Evolutionary conservation across 2,113 vertebrate species (phyloP), one percentile per base, ranked within the genome.

Genomic region (Silurus asotus): DNA sequence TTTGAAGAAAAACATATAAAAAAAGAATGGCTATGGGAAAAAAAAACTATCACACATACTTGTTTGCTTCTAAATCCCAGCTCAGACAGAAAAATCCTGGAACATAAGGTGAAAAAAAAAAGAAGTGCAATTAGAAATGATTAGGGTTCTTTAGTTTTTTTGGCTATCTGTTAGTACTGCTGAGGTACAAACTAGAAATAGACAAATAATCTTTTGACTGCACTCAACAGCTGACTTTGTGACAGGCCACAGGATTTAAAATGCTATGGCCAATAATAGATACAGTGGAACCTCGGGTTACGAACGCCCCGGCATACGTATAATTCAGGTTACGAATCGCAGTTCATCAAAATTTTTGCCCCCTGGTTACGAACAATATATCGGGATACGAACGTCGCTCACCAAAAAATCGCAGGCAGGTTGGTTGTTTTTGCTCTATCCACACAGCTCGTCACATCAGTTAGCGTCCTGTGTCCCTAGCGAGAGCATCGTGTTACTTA

Each of bases 71-170:
- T 2, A 75, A 76, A 76, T 53, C 49, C 51, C 23, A 76, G 49
- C 5, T 53, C 11, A 76, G 74, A 25, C 5, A 25, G 23, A 76
- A 14, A 53, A 17, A 76, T n/a, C 53, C 6, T 7, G 20, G 74
- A 76, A 76, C 49, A 76, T 49, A n/a, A 76, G 20, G 23, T n/a
- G 10, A 76, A 10, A 55, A 76, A 76, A 76, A 76, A 25, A n/a
- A 14, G 9, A 75, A 75, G 48, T 23, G 48, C 74, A 55, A n/a
- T 76, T 76, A 76, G 23, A 76, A 23, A 25, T 25, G 49, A 55
- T 76, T 76, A 76, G 74, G 11, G 5, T 7, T 3, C 49, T 7
- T 78, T 56, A 58, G n/a, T 77, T 56, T 55, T 56, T 77, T 77
- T 56, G 75, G 6, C 28, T 77, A 11, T 53, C 74, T 56, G 53